Evolutionary conservation across 2,888 invertebrate species (phyloP).

Genomic region (Rotaria sp.): DNA sequence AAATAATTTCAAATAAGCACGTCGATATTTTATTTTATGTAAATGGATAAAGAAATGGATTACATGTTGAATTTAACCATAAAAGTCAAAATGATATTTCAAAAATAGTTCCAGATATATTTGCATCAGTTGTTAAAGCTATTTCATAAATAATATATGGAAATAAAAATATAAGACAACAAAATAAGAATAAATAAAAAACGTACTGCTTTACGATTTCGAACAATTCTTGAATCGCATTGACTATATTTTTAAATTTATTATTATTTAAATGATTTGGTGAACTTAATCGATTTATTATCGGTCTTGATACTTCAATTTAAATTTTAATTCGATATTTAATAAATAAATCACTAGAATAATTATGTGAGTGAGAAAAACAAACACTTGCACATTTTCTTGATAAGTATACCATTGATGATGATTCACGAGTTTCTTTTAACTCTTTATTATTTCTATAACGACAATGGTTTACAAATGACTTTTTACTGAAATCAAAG

Average conservation of each 20-base stretch:
- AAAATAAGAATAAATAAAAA: constrained; percentile 45
- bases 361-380: not conserved
- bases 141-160: constrained; percentile 43
- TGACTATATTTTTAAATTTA: not conserved
- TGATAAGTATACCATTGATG: no score
- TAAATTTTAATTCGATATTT: not conserved
- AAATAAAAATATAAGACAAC: constrained; percentile 45
- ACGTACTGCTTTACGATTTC: constrained; percentile 43
- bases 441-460: not conserved
- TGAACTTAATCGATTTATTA: not conserved
- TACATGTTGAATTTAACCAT: constrained; percentile 45
- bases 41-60: constrained; percentile 45
- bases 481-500: not conserved
- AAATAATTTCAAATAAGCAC: constrained; percentile 42
- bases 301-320: not conserved
- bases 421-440: not conserved
- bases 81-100: constrained; percentile 45
- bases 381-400: not conserved
- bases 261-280: not conserved
- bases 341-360: not conserved
- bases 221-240: not conserved
- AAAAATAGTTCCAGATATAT: constrained; percentile 42
- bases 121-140: constrained; percentile 34
- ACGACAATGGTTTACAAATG: not conserved
- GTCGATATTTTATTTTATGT: constrained; percentile 44